phyloP scores from a whole-genome alignment of 2,797 vertebrate genomes.

The Hemitrygon akajei region DNA sequence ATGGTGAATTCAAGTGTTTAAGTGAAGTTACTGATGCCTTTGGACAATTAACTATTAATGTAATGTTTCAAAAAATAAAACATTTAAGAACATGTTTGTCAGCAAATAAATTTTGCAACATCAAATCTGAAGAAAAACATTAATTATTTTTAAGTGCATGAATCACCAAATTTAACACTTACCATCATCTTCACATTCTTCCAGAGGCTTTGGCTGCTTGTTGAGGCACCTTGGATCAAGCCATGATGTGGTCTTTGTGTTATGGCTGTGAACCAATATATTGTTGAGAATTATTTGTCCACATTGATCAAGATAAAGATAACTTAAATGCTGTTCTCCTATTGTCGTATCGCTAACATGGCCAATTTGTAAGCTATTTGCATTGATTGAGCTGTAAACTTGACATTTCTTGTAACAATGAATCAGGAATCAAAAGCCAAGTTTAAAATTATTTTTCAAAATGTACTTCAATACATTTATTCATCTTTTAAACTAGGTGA shows the following conservation, averaged over 20 bases:
- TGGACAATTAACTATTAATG: background rate
- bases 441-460: background rate
- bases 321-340: no score
- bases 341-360: no score
- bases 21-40: background rate
- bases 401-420: no score
- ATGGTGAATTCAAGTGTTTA: background rate
- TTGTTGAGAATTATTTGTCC: background rate
- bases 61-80: background rate
- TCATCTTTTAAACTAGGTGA: background rate
- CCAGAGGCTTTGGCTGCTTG: constrained; percentile 95
- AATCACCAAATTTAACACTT: constrained; percentile 46
- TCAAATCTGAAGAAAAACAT: background rate
- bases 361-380: no score
- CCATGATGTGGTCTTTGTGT: constrained; percentile 98
- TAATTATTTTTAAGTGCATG: background rate
- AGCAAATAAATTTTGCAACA: background rate
- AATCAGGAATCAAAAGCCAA: background rate
- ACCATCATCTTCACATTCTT: constrained; percentile 99
- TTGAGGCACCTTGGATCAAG: constrained; percentile 98
- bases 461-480: background rate
- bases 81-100: background rate
- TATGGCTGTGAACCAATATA: constrained; percentile 71
- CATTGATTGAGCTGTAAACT: no score
- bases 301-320: background rate